These are phyloP conservation scores for Athalia rosae DNA, from an alignment of 2,888 invertebrate species.

Conservation along the genomic window DNA sequence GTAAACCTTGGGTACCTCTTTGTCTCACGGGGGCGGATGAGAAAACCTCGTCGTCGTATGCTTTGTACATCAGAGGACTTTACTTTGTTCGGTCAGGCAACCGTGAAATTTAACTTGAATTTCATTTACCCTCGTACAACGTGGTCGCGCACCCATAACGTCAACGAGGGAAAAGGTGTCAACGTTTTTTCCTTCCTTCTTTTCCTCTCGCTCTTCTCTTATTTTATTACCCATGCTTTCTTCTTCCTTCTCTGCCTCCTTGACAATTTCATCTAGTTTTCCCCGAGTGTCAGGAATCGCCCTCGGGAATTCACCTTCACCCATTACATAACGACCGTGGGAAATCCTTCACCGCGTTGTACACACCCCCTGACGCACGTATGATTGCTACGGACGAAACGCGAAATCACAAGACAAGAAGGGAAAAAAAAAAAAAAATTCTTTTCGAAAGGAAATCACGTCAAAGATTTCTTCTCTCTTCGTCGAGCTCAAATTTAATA, in stretches of 20 bases:
- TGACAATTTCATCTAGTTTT: background rate
- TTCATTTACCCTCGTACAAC: conserved; percentile 10
- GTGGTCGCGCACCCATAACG: background rate
- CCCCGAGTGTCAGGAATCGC: background rate
- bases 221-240: background rate
- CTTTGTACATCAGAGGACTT: conserved; percentile 7
- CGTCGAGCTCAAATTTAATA: conserved; percentile 5
- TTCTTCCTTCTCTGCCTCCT: background rate
- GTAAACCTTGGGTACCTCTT: conserved; percentile 25
- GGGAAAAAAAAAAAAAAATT: background rate
- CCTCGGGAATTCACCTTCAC: too few species aligned
- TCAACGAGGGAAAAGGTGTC: background rate
- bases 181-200: background rate
- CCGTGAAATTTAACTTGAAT: conserved; percentile 40
- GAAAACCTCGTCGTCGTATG: background rate
- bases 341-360: too few species aligned
- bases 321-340: too few species aligned
- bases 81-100: conserved; percentile 28
- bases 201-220: background rate
- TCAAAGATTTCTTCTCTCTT: background rate
- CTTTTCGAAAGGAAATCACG: background rate
- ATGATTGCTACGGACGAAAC: background rate
- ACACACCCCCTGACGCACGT: too few species aligned
- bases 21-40: conserved; percentile 20
- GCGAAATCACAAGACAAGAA: background rate